A percentile compares a stretch with the other conserved stretches of the same genome.
Conservation (phyloP, 2,113 vertebrate genomes). For the rabbit (Oryctolagus cuniculus) region DNA sequence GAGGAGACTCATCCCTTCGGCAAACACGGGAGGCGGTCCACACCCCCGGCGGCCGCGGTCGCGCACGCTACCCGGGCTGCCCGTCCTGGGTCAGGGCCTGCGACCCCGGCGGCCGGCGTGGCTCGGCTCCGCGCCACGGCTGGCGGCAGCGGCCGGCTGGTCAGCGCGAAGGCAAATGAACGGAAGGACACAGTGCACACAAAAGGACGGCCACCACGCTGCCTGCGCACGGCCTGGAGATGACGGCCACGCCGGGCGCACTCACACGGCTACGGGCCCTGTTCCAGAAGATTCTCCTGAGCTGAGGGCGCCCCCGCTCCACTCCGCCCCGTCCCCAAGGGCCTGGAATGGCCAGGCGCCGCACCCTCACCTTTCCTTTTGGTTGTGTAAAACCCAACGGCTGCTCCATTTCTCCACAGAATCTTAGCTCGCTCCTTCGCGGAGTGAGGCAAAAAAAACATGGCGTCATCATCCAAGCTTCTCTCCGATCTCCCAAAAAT, state of each 20-base stretch:
- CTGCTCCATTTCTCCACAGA: constrained; percentile 92
- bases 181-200: neutral
- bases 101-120: constrained; percentile 33
- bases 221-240: neutral
- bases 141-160: constrained; percentile 7
- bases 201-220: too few relatives aligned
- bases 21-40: neutral
- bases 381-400: constrained; percentile 94
- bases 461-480: constrained; percentile 82
- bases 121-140: constrained; percentile 37
- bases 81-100: constrained; percentile 39
- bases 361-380: constrained; percentile 92
- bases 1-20: neutral
- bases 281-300: neutral
- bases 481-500: constrained; percentile 92
- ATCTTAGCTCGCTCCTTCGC: constrained; percentile 92
- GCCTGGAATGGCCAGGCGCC: neutral
- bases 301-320: neutral
- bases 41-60: neutral
- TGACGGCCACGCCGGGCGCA: too few relatives aligned
- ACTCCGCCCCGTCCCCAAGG: neutral
- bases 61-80: too few relatives aligned
- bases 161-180: constrained; percentile 41
- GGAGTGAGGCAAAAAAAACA: constrained; percentile 93
- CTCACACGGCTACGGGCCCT: neutral